Conservation (phyloP, 2,113 vertebrate genomes). For the Sardina pilchardus region DNA sequence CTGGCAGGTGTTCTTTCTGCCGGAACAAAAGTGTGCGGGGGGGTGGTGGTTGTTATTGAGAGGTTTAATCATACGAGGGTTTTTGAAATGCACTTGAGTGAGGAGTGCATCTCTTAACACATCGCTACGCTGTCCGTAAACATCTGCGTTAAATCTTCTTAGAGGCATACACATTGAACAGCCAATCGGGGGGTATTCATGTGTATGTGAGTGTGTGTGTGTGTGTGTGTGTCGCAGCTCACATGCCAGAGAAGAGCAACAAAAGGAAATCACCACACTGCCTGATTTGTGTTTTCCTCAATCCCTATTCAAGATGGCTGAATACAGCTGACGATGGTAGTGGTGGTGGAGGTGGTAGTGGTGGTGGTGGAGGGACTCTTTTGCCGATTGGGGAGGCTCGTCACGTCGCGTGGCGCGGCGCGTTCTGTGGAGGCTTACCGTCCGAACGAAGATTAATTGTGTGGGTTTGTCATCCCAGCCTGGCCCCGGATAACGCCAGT, state of each 20-base stretch:
- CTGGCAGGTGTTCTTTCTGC: conserved; percentile 4
- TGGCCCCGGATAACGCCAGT: neutral
- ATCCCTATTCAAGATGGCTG: neutral
- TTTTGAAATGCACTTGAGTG: conserved; percentile 5
- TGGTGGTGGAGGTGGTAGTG: neutral
- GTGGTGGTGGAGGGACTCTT: neutral
- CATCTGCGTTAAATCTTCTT: conserved; percentile 2
- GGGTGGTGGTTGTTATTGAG: neutral
- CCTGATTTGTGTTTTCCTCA: neutral
- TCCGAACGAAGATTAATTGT: neutral
- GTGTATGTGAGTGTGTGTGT: neutral
- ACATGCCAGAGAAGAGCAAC: neutral
- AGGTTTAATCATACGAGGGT: neutral
- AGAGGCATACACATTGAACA: neutral
- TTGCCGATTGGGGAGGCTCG: neutral
- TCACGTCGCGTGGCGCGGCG: neutral
- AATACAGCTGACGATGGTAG: neutral
- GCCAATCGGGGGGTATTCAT: neutral
- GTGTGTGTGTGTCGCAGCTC: neutral
- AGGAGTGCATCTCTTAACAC: neutral
- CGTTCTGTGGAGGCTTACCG: neutral
- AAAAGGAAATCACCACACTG: neutral
- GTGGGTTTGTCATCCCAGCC: neutral
- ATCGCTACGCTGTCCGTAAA: neutral
- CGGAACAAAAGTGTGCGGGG: neutral